phyloP scores from a whole-genome alignment of 2,113 vertebrate genomes.

The Elgaria multicarinata region DNA sequence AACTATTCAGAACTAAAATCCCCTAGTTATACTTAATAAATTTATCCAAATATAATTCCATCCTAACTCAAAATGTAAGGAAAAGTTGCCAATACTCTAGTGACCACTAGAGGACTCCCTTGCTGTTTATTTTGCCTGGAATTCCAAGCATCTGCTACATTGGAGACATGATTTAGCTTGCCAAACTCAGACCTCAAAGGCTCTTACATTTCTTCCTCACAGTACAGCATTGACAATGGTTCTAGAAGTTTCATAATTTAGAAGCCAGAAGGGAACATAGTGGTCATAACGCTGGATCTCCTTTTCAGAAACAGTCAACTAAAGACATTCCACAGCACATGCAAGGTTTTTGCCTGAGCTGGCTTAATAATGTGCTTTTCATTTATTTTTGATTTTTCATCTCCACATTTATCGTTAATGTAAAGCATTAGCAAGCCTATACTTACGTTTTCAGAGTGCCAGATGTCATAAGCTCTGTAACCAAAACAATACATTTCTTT shows the following conservation, averaged over 20 bases:
- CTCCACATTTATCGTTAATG: not conserved
- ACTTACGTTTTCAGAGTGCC: conserved; percentile 99
- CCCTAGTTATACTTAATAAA: not conserved
- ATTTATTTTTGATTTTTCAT: conserved; percentile 9
- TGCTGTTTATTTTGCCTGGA: conserved; percentile 28
- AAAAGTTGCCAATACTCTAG: not conserved
- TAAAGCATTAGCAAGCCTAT: not conserved
- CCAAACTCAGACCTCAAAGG: not conserved
- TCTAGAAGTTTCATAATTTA: conserved; percentile 8
- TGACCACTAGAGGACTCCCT: conserved; percentile 68
- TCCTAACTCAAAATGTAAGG: not conserved
- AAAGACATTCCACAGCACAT: not conserved
- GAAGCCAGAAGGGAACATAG: not conserved
- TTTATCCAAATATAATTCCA: not conserved
- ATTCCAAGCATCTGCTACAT: not conserved
- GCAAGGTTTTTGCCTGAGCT: not conserved
- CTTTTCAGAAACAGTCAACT: not conserved
- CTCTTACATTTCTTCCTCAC: not conserved
- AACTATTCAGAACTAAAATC: not conserved
- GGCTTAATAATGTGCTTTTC: not conserved
- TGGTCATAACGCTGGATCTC: not conserved
- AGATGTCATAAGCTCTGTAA: conserved; percentile 98
- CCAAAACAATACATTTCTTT: conserved; percentile 97
- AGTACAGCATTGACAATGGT: not conserved
- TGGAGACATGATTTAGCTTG: not conserved